A percentile compares a stretch with the other conserved stretches of the same genome.
Conservation (phyloP, 2,113 vertebrate species). For the Calyptommatus sinebrachiatus region DNA sequence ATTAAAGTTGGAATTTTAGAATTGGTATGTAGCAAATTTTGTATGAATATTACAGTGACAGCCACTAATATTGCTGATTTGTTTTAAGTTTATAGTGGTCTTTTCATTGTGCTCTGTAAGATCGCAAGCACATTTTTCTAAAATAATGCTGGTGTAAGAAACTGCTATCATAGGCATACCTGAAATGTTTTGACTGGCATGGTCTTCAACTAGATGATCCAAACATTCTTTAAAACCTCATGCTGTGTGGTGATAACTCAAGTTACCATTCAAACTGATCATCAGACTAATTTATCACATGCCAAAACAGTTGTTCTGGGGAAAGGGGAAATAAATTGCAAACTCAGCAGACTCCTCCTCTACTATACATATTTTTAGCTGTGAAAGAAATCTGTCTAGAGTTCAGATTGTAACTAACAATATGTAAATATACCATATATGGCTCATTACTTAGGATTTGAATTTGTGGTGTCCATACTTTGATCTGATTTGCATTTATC, state of each 20-base stretch:
- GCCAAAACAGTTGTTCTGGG: background rate
- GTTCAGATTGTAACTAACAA: too few relatives aligned
- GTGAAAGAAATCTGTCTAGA: too few relatives aligned
- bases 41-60: too few relatives aligned
- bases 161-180: background rate
- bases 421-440: too few relatives aligned
- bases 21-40: background rate
- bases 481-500: too few relatives aligned
- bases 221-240: background rate
- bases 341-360: background rate
- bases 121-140: background rate
- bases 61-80: background rate
- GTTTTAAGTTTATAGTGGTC: background rate
- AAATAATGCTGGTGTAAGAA: background rate
- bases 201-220: background rate
- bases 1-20: background rate
- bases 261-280: background rate
- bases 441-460: too few relatives aligned
- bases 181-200: background rate
- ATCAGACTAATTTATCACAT: background rate
- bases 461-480: too few relatives aligned
- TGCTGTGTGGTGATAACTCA: background rate
- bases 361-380: too few relatives aligned
- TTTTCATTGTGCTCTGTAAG: background rate
- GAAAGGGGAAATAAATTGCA: background rate